phyloP scores from a whole-genome alignment of 2,888 invertebrate species.

The Brachyptera risi region DNA sequence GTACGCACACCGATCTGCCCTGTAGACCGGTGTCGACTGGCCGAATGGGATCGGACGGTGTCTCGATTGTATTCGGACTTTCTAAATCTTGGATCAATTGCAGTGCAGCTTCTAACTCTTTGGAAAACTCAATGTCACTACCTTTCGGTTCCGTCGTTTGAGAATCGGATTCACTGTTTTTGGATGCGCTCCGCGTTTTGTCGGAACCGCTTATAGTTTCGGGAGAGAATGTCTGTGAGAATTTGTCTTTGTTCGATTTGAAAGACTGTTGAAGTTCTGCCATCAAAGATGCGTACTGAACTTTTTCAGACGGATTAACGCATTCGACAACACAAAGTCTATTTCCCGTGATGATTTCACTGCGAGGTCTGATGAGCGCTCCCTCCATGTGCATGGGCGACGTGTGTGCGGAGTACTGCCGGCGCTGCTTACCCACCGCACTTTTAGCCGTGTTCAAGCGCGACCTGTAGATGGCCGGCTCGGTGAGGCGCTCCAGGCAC shows the following conservation, averaged over 20 bases:
- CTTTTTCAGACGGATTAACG: constrained; percentile 35
- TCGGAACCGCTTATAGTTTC: constrained; percentile 41
- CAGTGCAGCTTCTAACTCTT: constrained; percentile 49
- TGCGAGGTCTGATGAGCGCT: constrained; percentile 41
- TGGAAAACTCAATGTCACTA: constrained; percentile 49
- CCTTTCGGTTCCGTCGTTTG: constrained; percentile 38
- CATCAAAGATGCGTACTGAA: constrained; percentile 50
- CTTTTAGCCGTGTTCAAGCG: constrained; percentile 44
- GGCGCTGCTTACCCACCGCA: constrained; percentile 35
- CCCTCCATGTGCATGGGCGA: constrained; percentile 34
- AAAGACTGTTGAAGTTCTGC: constrained; percentile 49
- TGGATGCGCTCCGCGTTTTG: constrained; percentile 38
- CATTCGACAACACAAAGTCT: constrained; percentile 5
- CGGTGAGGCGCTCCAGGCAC: constrained; percentile 47
- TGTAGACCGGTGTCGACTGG: constrained; percentile 30
- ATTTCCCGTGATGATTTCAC: constrained; percentile 37
- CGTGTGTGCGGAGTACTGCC: constrained; percentile 1
- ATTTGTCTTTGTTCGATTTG: constrained; percentile 43
- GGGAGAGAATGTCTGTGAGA: constrained; percentile 39
- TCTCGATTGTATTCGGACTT: constrained; percentile 49
- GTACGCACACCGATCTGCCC: constrained; percentile 34
- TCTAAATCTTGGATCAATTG: constrained; percentile 50
- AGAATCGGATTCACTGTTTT: constrained; percentile 39
- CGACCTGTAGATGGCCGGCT: constrained; percentile 46
- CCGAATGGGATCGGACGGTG: constrained; percentile 44